A percentile compares a stretch with the other conserved stretches of the same genome.
These are phyloP conservation scores for Atta cephalotes DNA, from an alignment of 1,140 invertebrate genomes.

Conservation along the genomic window DNA sequence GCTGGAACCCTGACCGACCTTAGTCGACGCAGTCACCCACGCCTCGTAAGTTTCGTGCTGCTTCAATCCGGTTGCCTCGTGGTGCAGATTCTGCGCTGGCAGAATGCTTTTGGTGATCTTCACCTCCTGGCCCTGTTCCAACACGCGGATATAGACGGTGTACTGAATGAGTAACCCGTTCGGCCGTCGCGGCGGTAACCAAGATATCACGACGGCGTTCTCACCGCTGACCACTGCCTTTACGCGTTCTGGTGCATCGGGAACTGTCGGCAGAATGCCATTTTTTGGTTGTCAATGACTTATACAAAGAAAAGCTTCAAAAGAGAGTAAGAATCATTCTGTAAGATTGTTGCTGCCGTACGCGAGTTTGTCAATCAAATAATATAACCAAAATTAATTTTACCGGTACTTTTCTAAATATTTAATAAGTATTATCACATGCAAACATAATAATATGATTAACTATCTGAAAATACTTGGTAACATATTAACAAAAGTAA, in stretches of 20 bases:
- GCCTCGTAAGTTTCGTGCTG: constrained; percentile 88
- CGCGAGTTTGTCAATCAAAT: too few relatives aligned
- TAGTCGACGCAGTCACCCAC: constrained; percentile 89
- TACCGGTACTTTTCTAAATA: too few relatives aligned
- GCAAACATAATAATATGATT: too few relatives aligned
- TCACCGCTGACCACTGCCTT: constrained; percentile 90
- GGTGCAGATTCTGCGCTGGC: constrained; percentile 85
- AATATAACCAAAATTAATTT: too few relatives aligned
- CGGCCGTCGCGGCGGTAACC: constrained; percentile 90
- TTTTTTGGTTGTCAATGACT: background rate
- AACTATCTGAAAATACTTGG: too few relatives aligned
- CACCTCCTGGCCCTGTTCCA: constrained; percentile 87
- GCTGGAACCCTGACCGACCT: constrained; percentile 87
- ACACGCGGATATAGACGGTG: constrained; percentile 90
- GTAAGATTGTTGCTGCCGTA: too few relatives aligned
- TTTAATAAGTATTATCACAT: too few relatives aligned
- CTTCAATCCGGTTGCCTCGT: constrained; percentile 87
- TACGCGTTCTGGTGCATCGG: constrained; percentile 90
- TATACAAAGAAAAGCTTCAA: background rate
- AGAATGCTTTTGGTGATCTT: constrained; percentile 84
- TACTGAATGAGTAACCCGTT: constrained; percentile 92
- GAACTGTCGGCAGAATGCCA: constrained; percentile 84
- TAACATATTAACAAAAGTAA: too few relatives aligned
- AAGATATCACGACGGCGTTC: constrained; percentile 91
- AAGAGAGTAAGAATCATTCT: background rate